Evolutionary conservation across 2,888 invertebrate species (phyloP), one percentile per base, ranked within the genome.

Genomic region (Eutolmus rufibarbis): DNA sequence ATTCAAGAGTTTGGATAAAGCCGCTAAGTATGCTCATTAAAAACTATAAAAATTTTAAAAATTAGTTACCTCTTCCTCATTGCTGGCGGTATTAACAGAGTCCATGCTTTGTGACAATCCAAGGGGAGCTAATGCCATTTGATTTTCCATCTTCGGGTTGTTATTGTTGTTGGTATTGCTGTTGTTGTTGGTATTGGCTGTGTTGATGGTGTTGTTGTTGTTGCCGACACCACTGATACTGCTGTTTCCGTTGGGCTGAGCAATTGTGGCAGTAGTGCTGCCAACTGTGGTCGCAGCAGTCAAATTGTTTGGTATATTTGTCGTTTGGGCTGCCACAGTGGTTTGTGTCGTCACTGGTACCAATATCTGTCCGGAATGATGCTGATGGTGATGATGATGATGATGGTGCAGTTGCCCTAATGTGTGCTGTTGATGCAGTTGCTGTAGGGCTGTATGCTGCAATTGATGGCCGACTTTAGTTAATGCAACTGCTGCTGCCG

Each of bases 61-160:
- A 51, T 4, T 5, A 76, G 96, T 94, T 91, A 98, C 98, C 98
- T 98, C 98, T 95, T 98, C 98, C 94, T 98, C 98, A 93, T 97
- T 97, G 93, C 97, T 97, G 92, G 96, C 96, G 91, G 98, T 98
- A 94, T 98, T 98, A 93, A 98, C 98, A 91, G 98, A 98, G 94
- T 98, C 98, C 98, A 98, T 98, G 94, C 98, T 98, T 94, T 98
- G 98, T 93, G 98, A 98, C 92, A 97, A 95, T 91, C 97, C 96
- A 92, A 96, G 94, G 92, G 95, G 95, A 90, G 95, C 95, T 90
- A 95, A 94, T 90, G 95, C 95, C 91, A 93, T 92, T 91, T 92
- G 92, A 91, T 92, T 93, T 89, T 93, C 93, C 92, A 92, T 92
- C 89, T 91, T 91, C 89, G 89, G 89, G 89, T 89, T 90, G 90